These are phyloP conservation scores for Chelonia mydas DNA, from an alignment of 2,797 vertebrate species.

Conservation along the genomic window DNA sequence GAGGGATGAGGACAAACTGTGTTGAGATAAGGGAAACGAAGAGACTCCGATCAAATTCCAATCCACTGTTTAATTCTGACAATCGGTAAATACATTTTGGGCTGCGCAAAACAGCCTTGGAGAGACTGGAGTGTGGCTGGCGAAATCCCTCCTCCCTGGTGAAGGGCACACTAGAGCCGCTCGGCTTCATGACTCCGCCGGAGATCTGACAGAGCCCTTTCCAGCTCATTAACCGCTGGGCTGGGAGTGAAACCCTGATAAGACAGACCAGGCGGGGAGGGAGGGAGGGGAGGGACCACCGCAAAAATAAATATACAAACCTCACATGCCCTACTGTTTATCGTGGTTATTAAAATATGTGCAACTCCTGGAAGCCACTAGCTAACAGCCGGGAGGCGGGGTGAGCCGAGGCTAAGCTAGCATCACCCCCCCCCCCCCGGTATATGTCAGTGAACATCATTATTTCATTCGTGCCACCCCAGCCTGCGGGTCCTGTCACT, in stretches of 20 bases:
- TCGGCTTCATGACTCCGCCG: neutral
- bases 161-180: neutral
- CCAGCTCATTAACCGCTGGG: constrained; percentile 41
- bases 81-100: neutral
- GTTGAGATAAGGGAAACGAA: neutral
- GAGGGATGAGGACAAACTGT: neutral
- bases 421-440: neutral
- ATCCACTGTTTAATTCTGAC: neutral
- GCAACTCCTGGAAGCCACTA: neutral
- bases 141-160: neutral
- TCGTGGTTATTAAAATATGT: too few relatives aligned
- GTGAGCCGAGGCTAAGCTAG: neutral
- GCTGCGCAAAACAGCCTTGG: neutral
- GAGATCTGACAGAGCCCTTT: constrained; percentile 29
- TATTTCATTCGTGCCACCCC: too few relatives aligned
- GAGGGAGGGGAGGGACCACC: neutral
- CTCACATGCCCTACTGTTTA: neutral
- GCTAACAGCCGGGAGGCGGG: neutral
- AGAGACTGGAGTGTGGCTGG: neutral
- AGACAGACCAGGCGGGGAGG: neutral
- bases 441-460: neutral
- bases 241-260: neutral
- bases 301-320: neutral
- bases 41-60: neutral
- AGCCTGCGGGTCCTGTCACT: neutral